Base-by-base conservation (phyloP, 2,797 vertebrate genomes). In the Balearica regulorum region DNA sequence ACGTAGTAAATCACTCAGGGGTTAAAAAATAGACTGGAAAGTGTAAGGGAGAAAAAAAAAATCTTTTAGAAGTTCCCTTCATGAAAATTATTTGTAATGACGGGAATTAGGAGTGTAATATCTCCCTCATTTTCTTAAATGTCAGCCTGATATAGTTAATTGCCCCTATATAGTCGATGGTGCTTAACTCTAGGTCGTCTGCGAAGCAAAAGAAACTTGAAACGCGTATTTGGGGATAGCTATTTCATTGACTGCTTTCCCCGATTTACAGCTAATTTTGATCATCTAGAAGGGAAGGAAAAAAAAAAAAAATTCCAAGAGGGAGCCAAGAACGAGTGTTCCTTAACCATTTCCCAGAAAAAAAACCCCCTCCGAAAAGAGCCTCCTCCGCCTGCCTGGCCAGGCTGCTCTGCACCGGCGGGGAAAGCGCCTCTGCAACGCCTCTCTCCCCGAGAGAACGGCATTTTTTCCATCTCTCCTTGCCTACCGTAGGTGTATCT, bases 1-100 rank as follows among this genome's bases (percentile, higher is more conserved):
- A 91, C 72, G 65, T 91, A 97, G 96, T 98, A 98, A 98, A 98
- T 98, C 98, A 98, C 86, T 94, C 96, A 94, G 91, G 90, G 87
- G 96, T 96, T 97, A 97, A 97, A 96, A 97, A 97, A 95, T 89
- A 85, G 86, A 88, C 93, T 97, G 96, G 90, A 90, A 96, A 96
- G 95, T 87, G 90, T 94, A 91, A 95, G 69, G 93, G 83, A 93
- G 94, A 39, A 44, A 48, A 2, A 2, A 84, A 26, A 41, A 83
- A 93, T 65, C 64, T 95, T 92, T 97, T 57, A 96, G 93, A 94
- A 96, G 62, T 91, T 94, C 43, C 53, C 4, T 77, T 76, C 87
- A 95, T 73, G 93, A 91, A 97, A 86, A 91, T 90, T 95, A 92
- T 94, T 96, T 95, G 72, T 87, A 96, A 94, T 89, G 75, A 94